Evolutionary conservation across 1,140 invertebrate species (phyloP).

Genomic region (Cephus cinctus): DNA sequence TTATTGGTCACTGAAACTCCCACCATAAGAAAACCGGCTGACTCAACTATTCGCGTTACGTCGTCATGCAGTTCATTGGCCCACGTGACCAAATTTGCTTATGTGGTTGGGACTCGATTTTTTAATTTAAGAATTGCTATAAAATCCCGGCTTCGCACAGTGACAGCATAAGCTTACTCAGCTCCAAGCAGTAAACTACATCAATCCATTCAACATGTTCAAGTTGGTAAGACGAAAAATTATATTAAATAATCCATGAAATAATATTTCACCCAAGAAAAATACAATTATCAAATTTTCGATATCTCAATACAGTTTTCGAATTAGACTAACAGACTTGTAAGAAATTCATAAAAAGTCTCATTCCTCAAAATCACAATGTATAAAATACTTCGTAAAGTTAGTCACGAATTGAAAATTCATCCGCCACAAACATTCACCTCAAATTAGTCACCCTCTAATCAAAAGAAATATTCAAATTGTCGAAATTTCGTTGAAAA

Average conservation of each 20-base stretch:
- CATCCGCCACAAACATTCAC: slow-evolving; percentile 11
- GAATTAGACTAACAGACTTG: not conserved
- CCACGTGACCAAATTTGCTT: slow-evolving; percentile 38
- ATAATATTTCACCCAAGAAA: too few species aligned
- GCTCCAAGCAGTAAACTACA: slow-evolving; percentile 46
- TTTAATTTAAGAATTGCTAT: slow-evolving; percentile 40
- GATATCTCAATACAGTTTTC: too few species aligned
- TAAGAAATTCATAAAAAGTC: too few species aligned
- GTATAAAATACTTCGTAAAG: too few species aligned
- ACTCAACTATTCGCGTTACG: slow-evolving; percentile 32
- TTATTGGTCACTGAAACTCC: slow-evolving; percentile 14
- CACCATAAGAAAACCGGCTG: slow-evolving; percentile 25
- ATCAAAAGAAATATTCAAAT: too few species aligned
- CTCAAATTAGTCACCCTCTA: too few species aligned
- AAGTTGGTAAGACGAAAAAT: slow-evolving; percentile 51
- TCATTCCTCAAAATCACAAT: too few species aligned
- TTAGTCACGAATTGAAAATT: too few species aligned
- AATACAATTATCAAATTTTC: too few species aligned
- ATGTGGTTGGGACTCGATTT: slow-evolving; percentile 33
- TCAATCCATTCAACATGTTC: slow-evolving; percentile 49
- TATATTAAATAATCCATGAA: too few species aligned
- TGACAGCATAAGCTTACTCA: slow-evolving; percentile 42
- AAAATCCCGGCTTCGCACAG: slow-evolving; percentile 34
- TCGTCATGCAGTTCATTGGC: slow-evolving; percentile 32
- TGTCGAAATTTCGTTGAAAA: too few species aligned